phyloP scores from a whole-genome alignment of 2,113 vertebrate genomes.

The Machaerirhynchus nigripectus region DNA sequence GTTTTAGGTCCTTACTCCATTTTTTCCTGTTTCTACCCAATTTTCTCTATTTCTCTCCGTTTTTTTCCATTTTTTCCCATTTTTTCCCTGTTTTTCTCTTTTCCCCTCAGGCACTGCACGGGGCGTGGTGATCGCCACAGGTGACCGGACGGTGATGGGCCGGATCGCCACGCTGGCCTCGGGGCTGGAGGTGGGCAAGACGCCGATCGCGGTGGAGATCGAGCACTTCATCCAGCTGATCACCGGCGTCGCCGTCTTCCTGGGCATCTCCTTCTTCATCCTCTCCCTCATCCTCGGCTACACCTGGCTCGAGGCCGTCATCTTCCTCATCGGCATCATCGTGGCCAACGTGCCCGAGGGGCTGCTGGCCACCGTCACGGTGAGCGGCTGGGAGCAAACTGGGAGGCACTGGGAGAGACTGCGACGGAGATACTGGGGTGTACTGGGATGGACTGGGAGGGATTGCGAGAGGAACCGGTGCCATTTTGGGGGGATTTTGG shows the following conservation, averaged over 20 bases:
- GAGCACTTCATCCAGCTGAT: constrained; percentile 95
- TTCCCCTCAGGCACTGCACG: background rate
- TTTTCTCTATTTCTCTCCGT: background rate
- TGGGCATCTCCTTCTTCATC: constrained; percentile 88
- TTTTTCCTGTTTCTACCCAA: background rate
- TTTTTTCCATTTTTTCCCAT: background rate
- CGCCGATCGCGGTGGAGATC: constrained; percentile 78
- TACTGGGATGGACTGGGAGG: too few relatives aligned
- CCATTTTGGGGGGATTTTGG: too few relatives aligned
- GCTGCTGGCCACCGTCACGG: constrained; percentile 13
- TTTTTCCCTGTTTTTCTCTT: background rate
- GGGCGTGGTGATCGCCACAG: constrained; percentile 7
- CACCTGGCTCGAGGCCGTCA: constrained; percentile 84
- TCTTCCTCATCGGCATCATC: constrained; percentile 97
- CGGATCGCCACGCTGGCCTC: constrained; percentile 90
- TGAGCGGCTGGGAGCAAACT: background rate
- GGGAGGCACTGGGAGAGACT: background rate
- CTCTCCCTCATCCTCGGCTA: constrained; percentile 92
- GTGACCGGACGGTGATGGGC: constrained; percentile 91
- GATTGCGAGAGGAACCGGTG: background rate
- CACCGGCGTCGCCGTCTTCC: constrained; percentile 91
- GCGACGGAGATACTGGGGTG: too few relatives aligned
- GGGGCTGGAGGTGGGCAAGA: constrained; percentile 43
- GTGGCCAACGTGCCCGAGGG: constrained; percentile 86
- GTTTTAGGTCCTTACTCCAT: background rate